Evolutionary conservation across 2,797 vertebrate genomes (phyloP).

Genomic region (Smutsia gigantea): DNA sequence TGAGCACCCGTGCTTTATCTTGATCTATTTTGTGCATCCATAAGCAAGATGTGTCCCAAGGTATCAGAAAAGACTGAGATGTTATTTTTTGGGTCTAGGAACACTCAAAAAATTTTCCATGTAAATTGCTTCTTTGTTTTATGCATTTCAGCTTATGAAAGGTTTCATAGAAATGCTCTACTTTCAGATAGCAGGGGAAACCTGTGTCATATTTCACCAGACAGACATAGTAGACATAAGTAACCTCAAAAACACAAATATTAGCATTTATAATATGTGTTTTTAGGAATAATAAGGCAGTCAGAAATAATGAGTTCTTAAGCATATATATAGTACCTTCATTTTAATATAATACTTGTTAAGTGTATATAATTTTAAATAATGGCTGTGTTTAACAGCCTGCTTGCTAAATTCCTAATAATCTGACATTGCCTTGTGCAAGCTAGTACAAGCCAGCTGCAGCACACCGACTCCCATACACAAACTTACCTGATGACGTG

Average conservation of each 20-base stretch:
- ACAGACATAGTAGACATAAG: not conserved
- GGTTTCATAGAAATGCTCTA: not conserved
- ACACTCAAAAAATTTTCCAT: not conserved
- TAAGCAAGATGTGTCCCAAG: too few species aligned
- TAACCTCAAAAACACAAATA: not conserved
- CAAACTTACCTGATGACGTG: constrained; percentile 96
- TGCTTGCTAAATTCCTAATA: constrained; percentile 13
- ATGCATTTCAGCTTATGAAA: not conserved
- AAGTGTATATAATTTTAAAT: constrained; percentile 10
- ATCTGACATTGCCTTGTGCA: not conserved
- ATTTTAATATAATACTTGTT: not conserved
- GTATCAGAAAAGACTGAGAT: not conserved
- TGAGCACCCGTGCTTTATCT: not conserved
- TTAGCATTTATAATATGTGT: too few species aligned
- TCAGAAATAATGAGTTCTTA: not conserved
- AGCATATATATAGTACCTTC: not conserved
- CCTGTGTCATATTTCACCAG: not conserved
- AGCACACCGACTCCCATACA: not conserved
- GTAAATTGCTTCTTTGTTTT: not conserved
- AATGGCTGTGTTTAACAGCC: not conserved
- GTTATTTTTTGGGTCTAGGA: not conserved
- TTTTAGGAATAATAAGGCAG: not conserved
- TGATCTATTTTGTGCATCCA: not conserved
- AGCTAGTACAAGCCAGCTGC: not conserved
- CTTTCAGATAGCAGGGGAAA: not conserved